Evolutionary conservation across 1,140 invertebrate genomes (phyloP).

Genomic region (Meloidogyne exigua): DNA sequence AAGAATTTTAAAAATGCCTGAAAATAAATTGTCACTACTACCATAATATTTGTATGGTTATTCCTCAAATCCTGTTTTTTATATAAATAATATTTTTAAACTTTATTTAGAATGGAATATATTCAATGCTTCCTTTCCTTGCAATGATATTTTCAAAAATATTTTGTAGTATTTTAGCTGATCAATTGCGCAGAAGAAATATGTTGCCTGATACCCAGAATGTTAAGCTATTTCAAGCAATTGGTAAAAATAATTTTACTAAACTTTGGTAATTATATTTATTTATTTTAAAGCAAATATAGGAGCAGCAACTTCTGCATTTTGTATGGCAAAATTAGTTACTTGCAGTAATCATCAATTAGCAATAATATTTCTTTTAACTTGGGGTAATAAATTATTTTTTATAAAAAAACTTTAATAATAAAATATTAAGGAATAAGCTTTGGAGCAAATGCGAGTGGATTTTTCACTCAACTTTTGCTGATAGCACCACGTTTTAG

Average conservation of each 20-base stretch:
- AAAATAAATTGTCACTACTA: no score
- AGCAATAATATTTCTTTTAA: not conserved
- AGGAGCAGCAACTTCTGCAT: not conserved
- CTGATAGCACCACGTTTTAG: constrained; percentile 28
- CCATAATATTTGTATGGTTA: no score
- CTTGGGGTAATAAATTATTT: not conserved
- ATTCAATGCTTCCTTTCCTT: constrained; percentile 39
- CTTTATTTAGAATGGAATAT: constrained; percentile 43
- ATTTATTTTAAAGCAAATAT: not conserved
- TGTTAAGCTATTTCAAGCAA: constrained; percentile 36
- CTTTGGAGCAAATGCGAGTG: constrained; percentile 13
- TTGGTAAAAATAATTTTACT: constrained; percentile 27
- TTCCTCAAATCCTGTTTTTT: no score
- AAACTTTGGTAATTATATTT: not conserved
- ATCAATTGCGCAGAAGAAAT: constrained; percentile 24
- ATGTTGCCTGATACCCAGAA: constrained; percentile 26
- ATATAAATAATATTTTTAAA: constrained; percentile 12
- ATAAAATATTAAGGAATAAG: constrained; percentile 28
- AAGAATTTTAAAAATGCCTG: no score
- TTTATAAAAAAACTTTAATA: not conserved
- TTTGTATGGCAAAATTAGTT: constrained; percentile 14
- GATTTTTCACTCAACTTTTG: constrained; percentile 28
- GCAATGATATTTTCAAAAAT: constrained; percentile 37
- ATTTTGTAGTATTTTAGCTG: constrained; percentile 17
- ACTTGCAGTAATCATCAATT: not conserved